Evolutionary conservation across 1,140 invertebrate genomes (phyloP), one percentile per base, ranked within the genome.

Genomic region (Carposina sasakii): DNA sequence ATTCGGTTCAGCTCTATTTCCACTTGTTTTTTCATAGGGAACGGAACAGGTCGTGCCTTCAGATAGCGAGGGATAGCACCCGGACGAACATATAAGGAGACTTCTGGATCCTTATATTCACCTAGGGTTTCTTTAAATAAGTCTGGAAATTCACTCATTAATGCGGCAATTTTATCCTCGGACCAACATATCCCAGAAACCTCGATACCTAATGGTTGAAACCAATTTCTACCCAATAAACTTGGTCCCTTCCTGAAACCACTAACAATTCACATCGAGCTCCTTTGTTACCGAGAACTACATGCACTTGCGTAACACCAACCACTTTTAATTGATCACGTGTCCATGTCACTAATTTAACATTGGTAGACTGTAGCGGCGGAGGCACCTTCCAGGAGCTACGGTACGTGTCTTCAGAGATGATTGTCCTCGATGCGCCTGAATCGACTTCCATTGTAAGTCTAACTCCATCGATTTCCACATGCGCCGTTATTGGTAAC

Each of bases 11-110:
- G 23, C 39, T 57, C 54, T 42, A 52, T 48, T 37, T 54, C 45
- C 1, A 54, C 54, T 44, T 56, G 45, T 31, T 47, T 20, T 23
- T 48, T 56, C 20, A 56, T 22, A n/a, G 54, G 49, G 46, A 49
- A 60, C 2, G 57, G 57, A 24, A 60, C 49, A 9, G 45, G 44
- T 20, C 52, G 44, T 19, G 57, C 48, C 40, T 55, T 60, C 15
- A 60, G 31, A 46, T 42, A 60, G 4, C 45, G 23, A 4, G 52
- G 57, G 8, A 10, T 45, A 5, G 42, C 46, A 37, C 49, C 40
- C 0, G 34, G 16, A 12, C 42, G 41, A 5, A 60, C 34, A 42
- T 55, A 52, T 16, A 60, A 39, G n/a, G 57, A 48, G 5, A 60
- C 37, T 49, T 30, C 24, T 15, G 52, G 52, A 10, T 52, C 52